Percentiles rank a stretch among this genome's conserved stretches.
Conservation (phyloP, 2,797 vertebrate species). For the Myotis planiceps region DNA sequence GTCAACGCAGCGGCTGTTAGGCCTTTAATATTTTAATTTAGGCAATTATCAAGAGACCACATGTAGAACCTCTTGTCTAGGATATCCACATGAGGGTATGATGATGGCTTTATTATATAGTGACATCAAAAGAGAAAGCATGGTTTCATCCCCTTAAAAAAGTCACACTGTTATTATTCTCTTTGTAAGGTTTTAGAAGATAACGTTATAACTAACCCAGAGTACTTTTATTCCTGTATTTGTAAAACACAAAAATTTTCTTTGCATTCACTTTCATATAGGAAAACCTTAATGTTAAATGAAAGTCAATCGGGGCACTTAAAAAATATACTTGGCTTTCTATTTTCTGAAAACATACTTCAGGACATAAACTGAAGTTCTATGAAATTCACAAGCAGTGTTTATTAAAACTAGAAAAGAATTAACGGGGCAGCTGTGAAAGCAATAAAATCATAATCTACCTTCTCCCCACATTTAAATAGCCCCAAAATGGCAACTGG, state of each 20-base stretch:
- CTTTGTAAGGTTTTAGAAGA: slow-evolving; percentile 53
- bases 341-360: slow-evolving; percentile 53
- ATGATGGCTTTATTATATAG: slow-evolving; percentile 89
- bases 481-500: neutral
- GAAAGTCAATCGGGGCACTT: neutral
- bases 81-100: slow-evolving; percentile 86
- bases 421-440: neutral
- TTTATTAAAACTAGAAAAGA: slow-evolving; percentile 32
- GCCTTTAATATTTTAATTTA: slow-evolving; percentile 91
- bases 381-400: slow-evolving; percentile 4
- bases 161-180: slow-evolving; percentile 42
- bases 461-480: neutral
- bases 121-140: slow-evolving; percentile 85
- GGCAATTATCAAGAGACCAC: slow-evolving; percentile 88
- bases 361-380: slow-evolving; percentile 12
- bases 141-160: slow-evolving; percentile 73
- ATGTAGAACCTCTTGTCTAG: slow-evolving; percentile 89
- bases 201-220: neutral
- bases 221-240: neutral
- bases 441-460: neutral
- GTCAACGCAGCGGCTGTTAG: slow-evolving; percentile 87
- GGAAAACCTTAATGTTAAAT: slow-evolving; percentile 42
- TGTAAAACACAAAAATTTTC: neutral
- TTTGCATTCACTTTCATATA: neutral
- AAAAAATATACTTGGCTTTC: slow-evolving; percentile 16